Evolutionary conservation across 1,140 invertebrate genomes (phyloP).

Genomic region (Macrosteles quadrilineatus): DNA sequence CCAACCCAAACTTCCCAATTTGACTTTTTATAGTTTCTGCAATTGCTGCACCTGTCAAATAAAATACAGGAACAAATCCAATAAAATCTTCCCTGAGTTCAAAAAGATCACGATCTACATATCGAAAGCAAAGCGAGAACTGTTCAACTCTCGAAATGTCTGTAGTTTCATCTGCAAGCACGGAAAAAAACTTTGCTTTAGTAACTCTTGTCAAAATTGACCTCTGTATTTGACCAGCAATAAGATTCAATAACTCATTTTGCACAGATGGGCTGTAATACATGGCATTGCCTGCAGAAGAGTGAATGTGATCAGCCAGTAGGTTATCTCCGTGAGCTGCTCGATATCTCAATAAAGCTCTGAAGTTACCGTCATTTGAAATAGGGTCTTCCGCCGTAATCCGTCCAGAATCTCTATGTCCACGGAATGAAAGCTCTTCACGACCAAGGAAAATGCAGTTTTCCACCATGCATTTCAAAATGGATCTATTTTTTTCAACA

Average conservation of each 20-base stretch:
- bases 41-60: not conserved
- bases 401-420: not conserved
- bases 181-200: not conserved
- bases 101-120: not conserved
- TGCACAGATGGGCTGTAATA: not conserved
- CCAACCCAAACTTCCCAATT: not conserved
- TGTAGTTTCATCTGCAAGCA: conserved; percentile 6
- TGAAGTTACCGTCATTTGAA: conserved; percentile 1
- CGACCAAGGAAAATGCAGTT: not conserved
- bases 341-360: not conserved
- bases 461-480: not conserved
- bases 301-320: not conserved
- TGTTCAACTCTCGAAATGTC: not conserved
- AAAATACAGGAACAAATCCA: not conserved
- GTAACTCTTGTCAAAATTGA: too few species aligned
- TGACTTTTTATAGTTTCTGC: not conserved
- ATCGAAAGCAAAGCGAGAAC: not conserved
- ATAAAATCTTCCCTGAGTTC: not conserved
- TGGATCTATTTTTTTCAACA: too few species aligned
- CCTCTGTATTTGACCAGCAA: conserved; percentile 10
- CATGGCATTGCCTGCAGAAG: not conserved
- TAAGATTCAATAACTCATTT: conserved; percentile 2
- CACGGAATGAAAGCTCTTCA: not conserved
- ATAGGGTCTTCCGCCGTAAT: not conserved
- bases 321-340: not conserved